phyloP scores from a whole-genome alignment of 2,888 invertebrate species.

The Tridacna crocea region DNA sequence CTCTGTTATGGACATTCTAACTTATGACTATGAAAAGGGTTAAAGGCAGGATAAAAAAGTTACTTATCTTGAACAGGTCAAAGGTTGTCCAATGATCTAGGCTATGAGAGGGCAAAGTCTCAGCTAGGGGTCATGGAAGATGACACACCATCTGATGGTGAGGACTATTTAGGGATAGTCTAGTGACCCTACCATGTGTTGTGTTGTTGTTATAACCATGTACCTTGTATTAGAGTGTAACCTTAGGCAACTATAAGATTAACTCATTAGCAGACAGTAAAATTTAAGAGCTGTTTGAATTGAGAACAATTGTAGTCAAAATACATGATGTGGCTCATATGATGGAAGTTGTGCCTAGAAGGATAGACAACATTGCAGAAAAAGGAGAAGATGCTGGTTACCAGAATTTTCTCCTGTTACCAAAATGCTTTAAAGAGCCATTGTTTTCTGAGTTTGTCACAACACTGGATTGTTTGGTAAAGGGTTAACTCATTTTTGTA shows the following conservation, averaged over 20 bases:
- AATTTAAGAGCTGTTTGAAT: no score
- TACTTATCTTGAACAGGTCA: background rate
- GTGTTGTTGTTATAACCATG: background rate
- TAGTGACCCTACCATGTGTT: slow-evolving; percentile 5
- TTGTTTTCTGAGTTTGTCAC: no score
- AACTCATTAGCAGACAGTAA: no score
- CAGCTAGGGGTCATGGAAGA: slow-evolving; percentile 61
- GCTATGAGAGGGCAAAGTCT: slow-evolving; percentile 72
- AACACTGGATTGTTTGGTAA: no score
- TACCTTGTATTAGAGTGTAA: background rate
- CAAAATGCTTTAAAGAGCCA: no score
- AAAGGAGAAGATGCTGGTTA: no score
- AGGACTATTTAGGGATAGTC: background rate
- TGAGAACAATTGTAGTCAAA: no score
- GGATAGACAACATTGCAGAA: no score
- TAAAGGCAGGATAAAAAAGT: slow-evolving; percentile 43
- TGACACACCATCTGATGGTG: slow-evolving; percentile 38
- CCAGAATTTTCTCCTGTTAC: no score
- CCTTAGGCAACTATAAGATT: background rate
- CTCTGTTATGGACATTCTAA: background rate
- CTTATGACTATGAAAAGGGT: background rate
- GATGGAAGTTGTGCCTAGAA: no score
- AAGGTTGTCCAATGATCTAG: slow-evolving; percentile 73
- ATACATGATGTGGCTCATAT: no score
- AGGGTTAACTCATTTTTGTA: no score